phyloP scores from a whole-genome alignment of 2,888 invertebrate genomes.

The Orthonychiurus folsomi region DNA sequence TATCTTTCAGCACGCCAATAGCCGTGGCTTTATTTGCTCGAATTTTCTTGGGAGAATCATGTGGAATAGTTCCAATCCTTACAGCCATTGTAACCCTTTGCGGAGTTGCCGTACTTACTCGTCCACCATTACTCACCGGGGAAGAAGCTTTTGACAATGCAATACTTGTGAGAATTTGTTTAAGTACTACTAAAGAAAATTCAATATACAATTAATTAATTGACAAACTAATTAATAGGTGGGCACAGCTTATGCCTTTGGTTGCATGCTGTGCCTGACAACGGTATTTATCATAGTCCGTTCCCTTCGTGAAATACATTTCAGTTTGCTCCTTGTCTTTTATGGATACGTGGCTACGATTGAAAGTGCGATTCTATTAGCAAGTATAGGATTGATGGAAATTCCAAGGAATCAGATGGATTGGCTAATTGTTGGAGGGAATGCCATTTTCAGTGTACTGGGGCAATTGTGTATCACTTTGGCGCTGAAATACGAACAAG shows the following conservation, averaged over 20 bases:
- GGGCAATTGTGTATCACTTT: conserved; percentile 9
- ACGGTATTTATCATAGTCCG: conserved; percentile 6
- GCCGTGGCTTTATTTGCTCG: conserved; percentile 13
- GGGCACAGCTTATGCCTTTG: background rate
- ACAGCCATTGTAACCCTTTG: conserved; percentile 21
- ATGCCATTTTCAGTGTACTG: background rate
- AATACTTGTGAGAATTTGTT: conserved; percentile 6
- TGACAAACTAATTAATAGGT: background rate
- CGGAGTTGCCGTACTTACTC: conserved; percentile 28
- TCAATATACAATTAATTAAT: too few relatives aligned
- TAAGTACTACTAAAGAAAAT: too few relatives aligned
- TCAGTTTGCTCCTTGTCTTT: conserved; percentile 3
- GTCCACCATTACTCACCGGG: conserved; percentile 31
- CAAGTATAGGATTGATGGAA: background rate
- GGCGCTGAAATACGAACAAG: conserved; percentile 1
- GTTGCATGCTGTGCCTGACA: conserved; percentile 4
- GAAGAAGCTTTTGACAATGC: conserved; percentile 25
- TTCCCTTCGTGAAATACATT: background rate
- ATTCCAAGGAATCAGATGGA: background rate
- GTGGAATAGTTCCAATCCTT: conserved; percentile 26
- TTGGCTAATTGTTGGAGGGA: background rate
- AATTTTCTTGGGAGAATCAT: conserved; percentile 29
- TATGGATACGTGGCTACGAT: background rate
- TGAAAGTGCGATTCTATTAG: background rate
- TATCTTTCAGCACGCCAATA: conserved; percentile 29